These are phyloP conservation scores for Chloromyia formosa DNA, from an alignment of 2,888 invertebrate genomes.

Conservation along the genomic window DNA sequence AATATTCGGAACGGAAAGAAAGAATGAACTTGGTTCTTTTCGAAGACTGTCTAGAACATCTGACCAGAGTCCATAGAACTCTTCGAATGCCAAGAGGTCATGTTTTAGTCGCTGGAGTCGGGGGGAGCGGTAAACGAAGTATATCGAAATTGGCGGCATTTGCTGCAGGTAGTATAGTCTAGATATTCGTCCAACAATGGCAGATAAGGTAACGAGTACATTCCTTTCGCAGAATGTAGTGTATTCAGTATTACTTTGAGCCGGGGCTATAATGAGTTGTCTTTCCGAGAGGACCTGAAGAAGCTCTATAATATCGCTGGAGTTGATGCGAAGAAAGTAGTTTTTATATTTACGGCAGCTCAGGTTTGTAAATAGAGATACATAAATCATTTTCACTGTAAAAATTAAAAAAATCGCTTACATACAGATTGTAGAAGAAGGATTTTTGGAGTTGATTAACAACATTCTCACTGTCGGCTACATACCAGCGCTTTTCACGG, in stretches of 20 bases:
- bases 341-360: constrained; percentile 85
- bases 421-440: constrained; percentile 74
- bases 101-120: constrained; percentile 85
- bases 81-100: constrained; percentile 83
- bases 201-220: neutral
- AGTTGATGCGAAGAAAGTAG: constrained; percentile 78
- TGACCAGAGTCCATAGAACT: constrained; percentile 86
- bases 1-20: constrained; percentile 79
- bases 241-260: constrained; percentile 83
- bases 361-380: constrained; percentile 67
- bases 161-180: constrained; percentile 71
- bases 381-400: neutral
- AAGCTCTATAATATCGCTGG: constrained; percentile 79
- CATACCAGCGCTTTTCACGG: constrained; percentile 85
- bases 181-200: too few species aligned
- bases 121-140: constrained; percentile 88
- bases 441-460: constrained; percentile 89
- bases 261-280: constrained; percentile 84
- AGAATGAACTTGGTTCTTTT: constrained; percentile 86
- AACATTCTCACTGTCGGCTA: constrained; percentile 90
- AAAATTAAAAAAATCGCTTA: neutral
- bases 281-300: constrained; percentile 89
- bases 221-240: constrained; percentile 70
- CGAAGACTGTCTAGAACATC: constrained; percentile 90
- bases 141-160: constrained; percentile 83